Conservation (phyloP, 2,113 vertebrate species). For the Scalopus aquaticus region DNA sequence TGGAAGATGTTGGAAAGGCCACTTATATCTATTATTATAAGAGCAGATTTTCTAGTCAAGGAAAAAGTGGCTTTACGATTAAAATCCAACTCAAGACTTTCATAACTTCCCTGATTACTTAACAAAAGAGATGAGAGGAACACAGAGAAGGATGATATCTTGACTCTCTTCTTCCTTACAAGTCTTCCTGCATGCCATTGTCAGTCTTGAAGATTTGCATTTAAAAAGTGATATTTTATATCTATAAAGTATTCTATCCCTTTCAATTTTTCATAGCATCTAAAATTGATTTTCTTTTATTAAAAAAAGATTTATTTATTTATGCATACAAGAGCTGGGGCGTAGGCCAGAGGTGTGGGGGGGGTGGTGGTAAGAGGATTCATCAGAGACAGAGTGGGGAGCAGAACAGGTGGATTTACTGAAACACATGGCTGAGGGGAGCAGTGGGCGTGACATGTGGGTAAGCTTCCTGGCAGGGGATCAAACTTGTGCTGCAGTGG, state of each 20-base stretch:
- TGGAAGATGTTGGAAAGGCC: background rate
- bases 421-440: no score
- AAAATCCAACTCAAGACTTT: background rate
- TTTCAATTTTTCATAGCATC: background rate
- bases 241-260: background rate
- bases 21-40: background rate
- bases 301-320: no score
- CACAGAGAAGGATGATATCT: background rate
- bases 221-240: background rate
- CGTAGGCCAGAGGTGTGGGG: no score
- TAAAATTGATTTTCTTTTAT: background rate
- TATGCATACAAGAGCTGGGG: no score
- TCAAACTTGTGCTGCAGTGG: no score
- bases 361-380: no score
- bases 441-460: no score
- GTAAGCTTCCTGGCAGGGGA: no score
- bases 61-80: background rate
- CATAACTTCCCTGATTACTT: background rate
- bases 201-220: background rate
- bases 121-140: background rate
- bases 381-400: no score
- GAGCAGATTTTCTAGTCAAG: no score
- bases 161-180: background rate
- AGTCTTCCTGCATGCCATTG: background rate
- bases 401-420: no score